Evolutionary conservation across 2,113 vertebrate genomes (phyloP), one percentile per base, ranked within the genome.

Genomic region (Tetrao urogallus): DNA sequence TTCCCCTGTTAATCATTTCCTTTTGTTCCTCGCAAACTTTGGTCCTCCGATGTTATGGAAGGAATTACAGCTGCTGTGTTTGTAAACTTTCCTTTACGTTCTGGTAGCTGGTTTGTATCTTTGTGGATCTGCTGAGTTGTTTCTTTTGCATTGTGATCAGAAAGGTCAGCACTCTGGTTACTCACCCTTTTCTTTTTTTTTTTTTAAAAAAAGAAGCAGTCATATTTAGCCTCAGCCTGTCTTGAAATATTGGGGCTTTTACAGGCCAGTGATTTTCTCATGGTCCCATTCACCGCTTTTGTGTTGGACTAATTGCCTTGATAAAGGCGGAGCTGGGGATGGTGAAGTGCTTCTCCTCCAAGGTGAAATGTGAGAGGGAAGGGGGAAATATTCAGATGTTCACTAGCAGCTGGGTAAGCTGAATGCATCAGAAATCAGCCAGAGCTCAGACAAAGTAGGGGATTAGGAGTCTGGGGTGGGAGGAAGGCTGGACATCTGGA

Each of bases 1-100:
- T 97, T 96, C 95, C 94, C 90, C 84, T 96, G 91, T 97, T 96
- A 97, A 97, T 96, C 94, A 96, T 93, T 96, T 96, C 96, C 95
- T 95, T 97, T 96, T 97, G 90, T 95, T 97, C 88, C 85, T 90
- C 1, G 3, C 93, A 90, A 88, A 94, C 94, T 93, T 94, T 78
- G 89, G 86, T 84, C 73, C 79, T 94, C 57, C 60, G 10, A 8
- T 12, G 67, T 92, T 97, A 89, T 58, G 92, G 89, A 58, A 90
- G 90, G 90, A 95, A 73, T 93, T 93, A 89, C 34, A 90, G 66
- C 82, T 1, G 4, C 84, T 87, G 47, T 93, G 94, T 93, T 89
- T 88, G 92, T 92, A 95, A 96, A 92, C 90, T 95, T 94, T 70
- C 40, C 22, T 36, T 88, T 64, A 72, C 12, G 60, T 83, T 79